phyloP scores from a whole-genome alignment of 2,113 vertebrate species.

The Cinclus mexicanus region DNA sequence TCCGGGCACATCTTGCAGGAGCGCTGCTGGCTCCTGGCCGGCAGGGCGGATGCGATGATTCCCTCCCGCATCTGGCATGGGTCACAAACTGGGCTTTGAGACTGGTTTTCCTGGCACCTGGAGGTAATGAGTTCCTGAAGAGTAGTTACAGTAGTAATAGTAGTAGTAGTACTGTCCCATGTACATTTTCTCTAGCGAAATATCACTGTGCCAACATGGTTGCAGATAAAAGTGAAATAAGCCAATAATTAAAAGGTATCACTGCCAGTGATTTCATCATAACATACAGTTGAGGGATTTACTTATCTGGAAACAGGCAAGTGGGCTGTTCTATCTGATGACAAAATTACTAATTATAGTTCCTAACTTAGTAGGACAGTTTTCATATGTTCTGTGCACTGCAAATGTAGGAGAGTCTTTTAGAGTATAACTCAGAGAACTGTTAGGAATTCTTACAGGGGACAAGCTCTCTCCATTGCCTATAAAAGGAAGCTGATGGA shows the following conservation, averaged over 20 bases:
- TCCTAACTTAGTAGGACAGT: background rate
- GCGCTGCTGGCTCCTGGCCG: background rate
- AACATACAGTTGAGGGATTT: background rate
- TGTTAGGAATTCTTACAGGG: background rate
- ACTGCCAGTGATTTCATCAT: background rate
- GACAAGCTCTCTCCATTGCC: background rate
- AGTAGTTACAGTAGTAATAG: background rate
- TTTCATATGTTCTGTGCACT: background rate
- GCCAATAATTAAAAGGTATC: background rate
- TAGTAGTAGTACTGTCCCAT: background rate
- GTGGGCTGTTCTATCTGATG: background rate
- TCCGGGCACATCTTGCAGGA: background rate
- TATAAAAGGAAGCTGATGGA: background rate
- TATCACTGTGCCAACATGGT: background rate
- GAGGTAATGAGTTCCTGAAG: background rate
- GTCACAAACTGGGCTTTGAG: background rate
- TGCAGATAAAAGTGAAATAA: background rate
- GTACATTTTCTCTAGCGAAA: background rate
- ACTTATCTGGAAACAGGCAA: background rate
- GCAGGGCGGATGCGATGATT: fast-evolving
- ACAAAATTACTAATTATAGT: background rate
- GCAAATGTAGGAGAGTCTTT: background rate
- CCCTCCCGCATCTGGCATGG: background rate
- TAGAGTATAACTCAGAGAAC: background rate
- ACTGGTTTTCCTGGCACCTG: background rate